These are phyloP conservation scores for Apomyelois bistriatella DNA, from an alignment of 2,888 invertebrate species.

Conservation along the genomic window DNA sequence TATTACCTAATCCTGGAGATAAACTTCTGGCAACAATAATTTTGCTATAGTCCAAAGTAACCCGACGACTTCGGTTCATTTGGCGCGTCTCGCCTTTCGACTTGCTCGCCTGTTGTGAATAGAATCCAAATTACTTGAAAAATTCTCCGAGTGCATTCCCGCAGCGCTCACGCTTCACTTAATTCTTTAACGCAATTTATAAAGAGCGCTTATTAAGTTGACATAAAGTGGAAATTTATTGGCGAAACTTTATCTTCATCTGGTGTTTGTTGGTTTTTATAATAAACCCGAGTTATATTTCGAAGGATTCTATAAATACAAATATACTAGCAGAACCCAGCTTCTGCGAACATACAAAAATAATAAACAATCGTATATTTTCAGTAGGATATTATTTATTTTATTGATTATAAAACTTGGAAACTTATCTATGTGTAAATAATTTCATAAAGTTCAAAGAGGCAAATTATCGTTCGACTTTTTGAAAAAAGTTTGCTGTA, in stretches of 20 bases:
- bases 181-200: slow-evolving; percentile 37
- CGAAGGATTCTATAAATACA: not conserved
- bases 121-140: slow-evolving; percentile 72
- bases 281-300: not conserved
- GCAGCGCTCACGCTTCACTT: slow-evolving; percentile 35
- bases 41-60: slow-evolving; percentile 35
- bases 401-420: no score
- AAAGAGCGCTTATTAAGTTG: slow-evolving; percentile 17
- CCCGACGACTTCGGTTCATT: slow-evolving; percentile 52
- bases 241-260: slow-evolving; percentile 11
- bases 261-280: slow-evolving; percentile 10
- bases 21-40: not conserved
- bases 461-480: no score
- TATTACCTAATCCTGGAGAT: no score
- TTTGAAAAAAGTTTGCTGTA: no score
- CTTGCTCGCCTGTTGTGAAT: slow-evolving; percentile 59
- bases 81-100: slow-evolving; percentile 53
- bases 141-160: slow-evolving; percentile 53
- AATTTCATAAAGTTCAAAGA: no score
- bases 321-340: no score
- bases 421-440: no score
- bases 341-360: no score
- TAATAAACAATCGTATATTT: no score
- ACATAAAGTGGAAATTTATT: slow-evolving; percentile 14
- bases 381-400: no score